Conservation (phyloP, 2,113 vertebrate species). For the Pterocles gutturalis region DNA sequence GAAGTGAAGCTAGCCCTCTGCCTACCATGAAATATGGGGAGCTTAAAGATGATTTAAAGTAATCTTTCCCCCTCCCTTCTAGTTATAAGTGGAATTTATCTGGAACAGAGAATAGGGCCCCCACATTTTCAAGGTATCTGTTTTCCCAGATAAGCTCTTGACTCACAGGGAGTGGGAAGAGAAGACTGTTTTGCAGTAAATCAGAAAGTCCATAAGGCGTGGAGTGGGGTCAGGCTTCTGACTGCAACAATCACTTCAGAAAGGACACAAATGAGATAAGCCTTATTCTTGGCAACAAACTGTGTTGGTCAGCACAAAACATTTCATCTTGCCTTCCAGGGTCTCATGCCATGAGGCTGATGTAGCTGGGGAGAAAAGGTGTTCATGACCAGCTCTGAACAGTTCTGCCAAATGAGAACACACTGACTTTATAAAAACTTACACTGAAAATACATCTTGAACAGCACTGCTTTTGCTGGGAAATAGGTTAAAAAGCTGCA, state of each 20-base stretch:
- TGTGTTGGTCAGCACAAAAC: not conserved
- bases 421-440: not conserved
- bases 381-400: not conserved
- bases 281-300: not conserved
- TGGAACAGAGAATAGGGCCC: not conserved
- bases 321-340: not conserved
- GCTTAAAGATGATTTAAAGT: not conserved
- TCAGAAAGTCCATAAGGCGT: not conserved
- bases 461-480: not conserved
- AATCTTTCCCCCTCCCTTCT: not conserved
- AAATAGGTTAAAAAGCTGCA: not conserved
- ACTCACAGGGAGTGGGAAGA: not conserved
- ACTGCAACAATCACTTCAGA: not conserved
- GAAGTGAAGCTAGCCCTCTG: not conserved
- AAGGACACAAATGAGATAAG: not conserved
- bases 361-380: not conserved
- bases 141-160: slow-evolving; percentile 12
- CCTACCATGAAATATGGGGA: not conserved
- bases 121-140: not conserved
- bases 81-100: not conserved
- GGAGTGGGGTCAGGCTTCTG: not conserved
- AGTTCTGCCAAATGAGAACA: not conserved
- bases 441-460: not conserved
- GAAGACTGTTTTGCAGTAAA: not conserved
- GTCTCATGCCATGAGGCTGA: not conserved